These are phyloP conservation scores for Neostethus bicornis DNA, from an alignment of 2,797 vertebrate species.

Conservation along the genomic window DNA sequence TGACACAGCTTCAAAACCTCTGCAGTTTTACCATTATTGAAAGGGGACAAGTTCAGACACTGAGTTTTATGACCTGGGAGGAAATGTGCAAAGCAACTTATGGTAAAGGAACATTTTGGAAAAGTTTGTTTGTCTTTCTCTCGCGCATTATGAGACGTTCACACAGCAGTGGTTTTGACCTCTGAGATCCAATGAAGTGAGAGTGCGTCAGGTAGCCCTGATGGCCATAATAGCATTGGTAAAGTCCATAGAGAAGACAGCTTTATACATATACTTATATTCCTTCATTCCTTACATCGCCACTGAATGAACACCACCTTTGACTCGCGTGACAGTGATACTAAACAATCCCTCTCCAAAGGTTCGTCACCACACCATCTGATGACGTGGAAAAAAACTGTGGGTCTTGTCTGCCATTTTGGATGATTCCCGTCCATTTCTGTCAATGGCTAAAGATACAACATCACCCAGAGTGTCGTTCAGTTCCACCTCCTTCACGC, in stretches of 20 bases:
- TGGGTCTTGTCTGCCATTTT: conserved; percentile 93
- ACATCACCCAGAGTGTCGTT: conserved; percentile 88
- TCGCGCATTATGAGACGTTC: too few relatives aligned
- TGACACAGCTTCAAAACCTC: too few relatives aligned
- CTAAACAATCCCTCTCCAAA: conserved; percentile 95
- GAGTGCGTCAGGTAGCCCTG: conserved; percentile 90
- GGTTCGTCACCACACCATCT: conserved; percentile 28
- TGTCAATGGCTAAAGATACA: conserved; percentile 93
- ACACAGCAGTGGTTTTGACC: background rate
- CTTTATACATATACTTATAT: conserved; percentile 96
- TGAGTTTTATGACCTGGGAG: conserved; percentile 92
- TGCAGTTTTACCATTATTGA: conserved; percentile 74
- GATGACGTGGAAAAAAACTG: too few relatives aligned
- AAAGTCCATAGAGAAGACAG: conserved; percentile 90
- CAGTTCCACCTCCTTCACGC: conserved; percentile 90
- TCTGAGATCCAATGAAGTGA: conserved; percentile 87
- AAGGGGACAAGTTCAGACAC: conserved; percentile 92
- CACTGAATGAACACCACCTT: conserved; percentile 87
- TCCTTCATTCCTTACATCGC: conserved; percentile 93
- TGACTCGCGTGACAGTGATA: conserved; percentile 91
- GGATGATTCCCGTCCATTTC: conserved; percentile 95
- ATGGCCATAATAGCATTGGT: conserved; percentile 90
- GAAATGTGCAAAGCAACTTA: conserved; percentile 88
- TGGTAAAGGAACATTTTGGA: conserved; percentile 76
- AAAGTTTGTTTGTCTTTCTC: background rate